phyloP scores from a whole-genome alignment of 2,113 vertebrate species.

The Ptychochromis oligacanthus region DNA sequence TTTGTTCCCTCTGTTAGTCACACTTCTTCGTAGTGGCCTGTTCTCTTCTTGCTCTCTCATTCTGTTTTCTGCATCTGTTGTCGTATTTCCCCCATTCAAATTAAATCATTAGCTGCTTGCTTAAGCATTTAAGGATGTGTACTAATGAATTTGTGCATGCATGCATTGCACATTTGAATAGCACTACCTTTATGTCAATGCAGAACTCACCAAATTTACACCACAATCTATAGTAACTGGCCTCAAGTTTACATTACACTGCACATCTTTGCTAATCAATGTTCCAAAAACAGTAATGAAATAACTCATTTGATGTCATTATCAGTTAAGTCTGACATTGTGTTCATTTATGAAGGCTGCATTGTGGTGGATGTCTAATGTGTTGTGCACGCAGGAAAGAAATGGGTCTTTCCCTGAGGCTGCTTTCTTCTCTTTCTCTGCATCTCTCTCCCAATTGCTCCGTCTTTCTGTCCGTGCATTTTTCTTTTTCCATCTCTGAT shows the following conservation, averaged over 20 bases:
- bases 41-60: constrained; percentile 6
- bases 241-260: background rate
- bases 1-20: constrained; percentile 22
- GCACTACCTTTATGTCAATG: background rate
- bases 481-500: constrained; percentile 45
- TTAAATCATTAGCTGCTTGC: constrained; percentile 57
- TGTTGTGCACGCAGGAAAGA: constrained; percentile 39
- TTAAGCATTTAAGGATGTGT: constrained; percentile 35
- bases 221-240: background rate
- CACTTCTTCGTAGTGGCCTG: constrained; percentile 20
- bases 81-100: constrained; percentile 25
- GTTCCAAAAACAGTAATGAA: constrained; percentile 1
- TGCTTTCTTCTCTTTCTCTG: constrained; percentile 18
- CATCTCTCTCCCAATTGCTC: constrained; percentile 1
- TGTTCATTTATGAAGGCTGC: constrained; percentile 37
- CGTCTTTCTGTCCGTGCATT: constrained; percentile 3
- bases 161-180: constrained; percentile 17
- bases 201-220: background rate
- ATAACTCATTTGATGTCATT: background rate
- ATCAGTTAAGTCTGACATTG: constrained; percentile 43
- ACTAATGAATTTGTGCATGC: constrained; percentile 25
- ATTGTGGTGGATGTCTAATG: constrained; percentile 25
- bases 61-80: constrained; percentile 35
- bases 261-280: background rate
- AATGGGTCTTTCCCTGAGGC: constrained; percentile 52